Percentiles rank a stretch among this genome's conserved stretches.
These are phyloP conservation scores for Drosophila eugracilis DNA, from an alignment of 1,140 invertebrate genomes.

Conservation along the genomic window DNA sequence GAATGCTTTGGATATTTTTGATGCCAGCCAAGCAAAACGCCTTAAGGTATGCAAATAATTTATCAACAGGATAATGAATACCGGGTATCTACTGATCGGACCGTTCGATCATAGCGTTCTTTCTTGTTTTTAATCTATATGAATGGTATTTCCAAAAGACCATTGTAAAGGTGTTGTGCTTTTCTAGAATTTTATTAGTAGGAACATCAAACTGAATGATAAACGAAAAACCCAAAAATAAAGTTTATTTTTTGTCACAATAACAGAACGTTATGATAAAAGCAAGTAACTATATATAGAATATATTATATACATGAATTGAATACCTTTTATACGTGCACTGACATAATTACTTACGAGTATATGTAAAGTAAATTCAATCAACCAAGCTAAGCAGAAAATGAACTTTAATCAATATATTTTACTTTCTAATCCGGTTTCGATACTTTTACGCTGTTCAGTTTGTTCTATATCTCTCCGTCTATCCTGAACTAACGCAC, in stretches of 20 bases:
- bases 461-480: slow-evolving; percentile 40
- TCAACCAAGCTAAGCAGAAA: slow-evolving; percentile 66
- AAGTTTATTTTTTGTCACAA: slow-evolving; percentile 82
- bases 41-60: slow-evolving; percentile 5
- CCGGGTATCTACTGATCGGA: slow-evolving; percentile 21
- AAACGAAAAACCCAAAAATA: slow-evolving; percentile 45
- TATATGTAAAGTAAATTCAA: slow-evolving; percentile 70
- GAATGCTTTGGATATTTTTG: background rate
- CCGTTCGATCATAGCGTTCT: slow-evolving; percentile 17
- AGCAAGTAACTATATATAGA: slow-evolving; percentile 51
- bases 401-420: slow-evolving; percentile 11
- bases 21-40: background rate
- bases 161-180: slow-evolving; percentile 85
- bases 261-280: slow-evolving; percentile 68
- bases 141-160: slow-evolving; percentile 84
- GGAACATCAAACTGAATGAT: slow-evolving; percentile 57
- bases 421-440: slow-evolving; percentile 38
- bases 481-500: slow-evolving; percentile 50
- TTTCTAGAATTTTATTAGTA: slow-evolving; percentile 85
- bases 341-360: slow-evolving; percentile 78
- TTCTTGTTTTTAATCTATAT: slow-evolving; percentile 68
- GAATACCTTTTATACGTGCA: slow-evolving; percentile 82
- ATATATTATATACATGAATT: slow-evolving; percentile 73
- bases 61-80: slow-evolving; percentile 3
- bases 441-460: slow-evolving; percentile 18